Evolutionary conservation across 2,113 vertebrate species (phyloP).

Genomic region (Hassar affinis): DNA sequence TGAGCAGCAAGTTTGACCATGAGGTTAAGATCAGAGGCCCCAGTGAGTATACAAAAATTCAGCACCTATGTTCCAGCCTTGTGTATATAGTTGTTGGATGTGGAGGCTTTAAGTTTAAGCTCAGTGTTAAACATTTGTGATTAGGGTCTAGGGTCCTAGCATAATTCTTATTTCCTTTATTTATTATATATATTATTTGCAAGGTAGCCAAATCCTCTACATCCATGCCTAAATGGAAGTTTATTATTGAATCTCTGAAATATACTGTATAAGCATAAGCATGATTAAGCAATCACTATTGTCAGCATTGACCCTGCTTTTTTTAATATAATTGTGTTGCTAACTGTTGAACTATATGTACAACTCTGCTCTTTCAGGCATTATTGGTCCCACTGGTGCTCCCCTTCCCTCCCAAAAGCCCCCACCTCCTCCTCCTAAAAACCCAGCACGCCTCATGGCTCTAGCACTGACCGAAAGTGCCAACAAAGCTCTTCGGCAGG

Average conservation of each 20-base stretch:
- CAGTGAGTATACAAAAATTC: slow-evolving; percentile 51
- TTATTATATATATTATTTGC: not conserved
- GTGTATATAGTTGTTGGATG: not conserved
- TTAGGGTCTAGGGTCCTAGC: not conserved
- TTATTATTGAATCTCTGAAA: not conserved
- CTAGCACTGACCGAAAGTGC: slow-evolving; percentile 77
- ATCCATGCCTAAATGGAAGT: not conserved
- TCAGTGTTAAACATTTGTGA: not conserved
- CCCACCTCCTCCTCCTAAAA: slow-evolving; percentile 77
- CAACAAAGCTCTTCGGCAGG: slow-evolving; percentile 73
- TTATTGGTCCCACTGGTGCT: slow-evolving; percentile 54
- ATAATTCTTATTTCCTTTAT: not conserved
- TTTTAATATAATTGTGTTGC: not conserved
- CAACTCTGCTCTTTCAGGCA: slow-evolving; percentile 51
- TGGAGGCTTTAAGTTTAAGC: not conserved
- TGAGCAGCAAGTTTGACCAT: slow-evolving; percentile 65
- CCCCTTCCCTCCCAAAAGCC: slow-evolving; percentile 70
- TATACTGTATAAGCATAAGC: no score
- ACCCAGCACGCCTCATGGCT: slow-evolving; percentile 79
- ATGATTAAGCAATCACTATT: not conserved
- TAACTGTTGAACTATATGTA: not conserved
- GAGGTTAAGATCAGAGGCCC: slow-evolving; percentile 54
- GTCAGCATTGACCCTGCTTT: not conserved
- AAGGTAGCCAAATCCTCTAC: not conserved
- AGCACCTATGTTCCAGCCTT: not conserved